A percentile compares a stretch with the other conserved stretches of the same genome.
phyloP scores from a whole-genome alignment of 1,140 invertebrate genomes.

The Pseudomyrmex cubaensis region DNA sequence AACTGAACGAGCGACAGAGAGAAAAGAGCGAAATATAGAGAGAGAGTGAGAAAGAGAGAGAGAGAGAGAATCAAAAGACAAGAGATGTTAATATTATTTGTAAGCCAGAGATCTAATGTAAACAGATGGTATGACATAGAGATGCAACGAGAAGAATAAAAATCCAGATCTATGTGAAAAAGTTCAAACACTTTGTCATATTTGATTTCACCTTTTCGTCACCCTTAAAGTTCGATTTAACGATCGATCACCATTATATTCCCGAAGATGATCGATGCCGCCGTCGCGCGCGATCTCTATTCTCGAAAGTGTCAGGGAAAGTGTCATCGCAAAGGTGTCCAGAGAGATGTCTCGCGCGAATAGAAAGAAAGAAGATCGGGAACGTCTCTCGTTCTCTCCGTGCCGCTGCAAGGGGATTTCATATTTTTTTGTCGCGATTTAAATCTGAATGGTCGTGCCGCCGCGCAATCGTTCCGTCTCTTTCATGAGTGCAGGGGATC shows the following conservation, averaged over 20 bases:
- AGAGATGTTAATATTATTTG: conserved; percentile 78
- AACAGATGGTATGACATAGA: conserved; percentile 78
- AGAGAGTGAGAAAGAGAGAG: neutral
- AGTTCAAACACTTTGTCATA: conserved; percentile 21
- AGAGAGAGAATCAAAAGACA: conserved; percentile 47
- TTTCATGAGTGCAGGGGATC: conserved; percentile 77
- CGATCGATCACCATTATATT: conserved; percentile 37
- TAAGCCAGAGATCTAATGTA: conserved; percentile 82
- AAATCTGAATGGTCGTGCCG: conserved; percentile 83
- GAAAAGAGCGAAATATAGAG: neutral
- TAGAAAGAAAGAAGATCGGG: conserved; percentile 73
- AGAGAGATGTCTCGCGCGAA: conserved; percentile 3
- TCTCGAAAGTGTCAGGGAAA: conserved; percentile 42
- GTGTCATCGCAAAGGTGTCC: conserved; percentile 15
- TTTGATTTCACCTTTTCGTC: conserved; percentile 31
- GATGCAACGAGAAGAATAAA: conserved; percentile 74
- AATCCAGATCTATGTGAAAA: conserved; percentile 72
- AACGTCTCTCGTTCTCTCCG: conserved; percentile 75
- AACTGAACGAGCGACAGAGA: neutral
- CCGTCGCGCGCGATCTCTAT: conserved; percentile 9
- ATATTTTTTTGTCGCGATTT: conserved; percentile 81
- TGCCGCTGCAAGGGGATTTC: conserved; percentile 80
- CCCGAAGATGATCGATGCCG: conserved; percentile 33
- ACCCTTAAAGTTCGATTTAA: conserved; percentile 14
- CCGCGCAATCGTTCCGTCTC: conserved; percentile 73